Conservation (phyloP, 2,113 vertebrate species). For the Pagrus major region DNA sequence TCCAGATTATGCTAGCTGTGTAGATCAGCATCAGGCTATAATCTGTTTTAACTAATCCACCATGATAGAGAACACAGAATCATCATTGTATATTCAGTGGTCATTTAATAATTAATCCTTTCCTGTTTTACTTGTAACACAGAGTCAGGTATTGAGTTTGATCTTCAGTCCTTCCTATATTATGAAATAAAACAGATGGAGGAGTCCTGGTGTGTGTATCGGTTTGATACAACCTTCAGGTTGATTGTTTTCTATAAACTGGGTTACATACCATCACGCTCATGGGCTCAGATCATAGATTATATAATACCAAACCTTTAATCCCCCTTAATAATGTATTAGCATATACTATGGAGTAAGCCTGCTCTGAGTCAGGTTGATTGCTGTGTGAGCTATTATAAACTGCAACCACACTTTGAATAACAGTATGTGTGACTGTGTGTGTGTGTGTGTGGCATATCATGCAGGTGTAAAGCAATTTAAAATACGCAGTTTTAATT, state of each 20-base stretch:
- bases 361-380: slow-evolving; percentile 7
- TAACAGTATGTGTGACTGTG: neutral
- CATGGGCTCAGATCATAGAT: slow-evolving; percentile 8
- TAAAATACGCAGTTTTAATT: no score
- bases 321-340: slow-evolving; percentile 27
- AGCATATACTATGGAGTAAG: slow-evolving; percentile 9
- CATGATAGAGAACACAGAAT: neutral
- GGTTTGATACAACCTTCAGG: no score
- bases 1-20: neutral
- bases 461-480: no score
- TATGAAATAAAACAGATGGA: neutral
- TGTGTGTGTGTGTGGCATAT: neutral
- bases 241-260: slow-evolving; percentile 14
- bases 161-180: neutral
- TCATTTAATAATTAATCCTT: neutral
- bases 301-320: slow-evolving; percentile 23
- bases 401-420: neutral
- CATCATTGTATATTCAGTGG: neutral
- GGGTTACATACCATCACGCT: neutral
- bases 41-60: slow-evolving; percentile 11
- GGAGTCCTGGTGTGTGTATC: neutral
- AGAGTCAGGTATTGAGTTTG: neutral
- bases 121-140: neutral
- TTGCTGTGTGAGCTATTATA: slow-evolving; percentile 9
- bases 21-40: neutral